Evolutionary conservation across 64 coral and sea anemone species (phyloP), one percentile per base, ranked within the genome.

Genomic region (Pachyseris speciosa): DNA sequence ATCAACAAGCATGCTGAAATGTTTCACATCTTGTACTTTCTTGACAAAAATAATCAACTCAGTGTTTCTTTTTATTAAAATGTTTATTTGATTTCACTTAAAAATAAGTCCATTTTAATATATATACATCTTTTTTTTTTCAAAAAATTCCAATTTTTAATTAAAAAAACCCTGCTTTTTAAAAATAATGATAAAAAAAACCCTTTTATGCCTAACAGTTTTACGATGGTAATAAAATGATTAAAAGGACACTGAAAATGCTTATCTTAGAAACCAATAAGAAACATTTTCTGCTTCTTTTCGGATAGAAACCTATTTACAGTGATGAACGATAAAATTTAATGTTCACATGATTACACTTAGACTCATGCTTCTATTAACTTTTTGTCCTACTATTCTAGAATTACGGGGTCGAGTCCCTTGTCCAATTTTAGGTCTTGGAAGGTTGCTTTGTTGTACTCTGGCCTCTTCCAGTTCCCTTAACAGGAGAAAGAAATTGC

Each of bases 361-460:
- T 38, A 94, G 41, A 53, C 92, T 94, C 86, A 89, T 89, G 38
- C 92, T 94, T 70, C 92, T 81, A 53, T 88, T 94, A 1, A 94
- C 86, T 89, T 88, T 94, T 7, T 88, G 85, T 72, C 92, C 92
- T 43, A 94, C 45, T 16, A 94, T 45, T 52, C 92, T 75, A 72
- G 85, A 70, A 75, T 75, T 94, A 10, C 75, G 64, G 42, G 44
- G 16, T 68, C 30, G 76, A 57, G 33, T 72, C 67, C 65, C 64
- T 31, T 69, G 72, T 83, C 74, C 91, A 51, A 65, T 37, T 64
- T 75, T 60, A 27, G 72, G 81, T 7, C 27, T 77, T 50, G 69
- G 53, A 79, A 45, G 37, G 64, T 89, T 89, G 69, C 81, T 70
- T 84, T 89, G 92, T 26, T 61, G 51, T 38, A 61, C 86, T 63